phyloP scores from a whole-genome alignment of 2,888 invertebrate genomes.

The Sclerodermus sp. region DNA sequence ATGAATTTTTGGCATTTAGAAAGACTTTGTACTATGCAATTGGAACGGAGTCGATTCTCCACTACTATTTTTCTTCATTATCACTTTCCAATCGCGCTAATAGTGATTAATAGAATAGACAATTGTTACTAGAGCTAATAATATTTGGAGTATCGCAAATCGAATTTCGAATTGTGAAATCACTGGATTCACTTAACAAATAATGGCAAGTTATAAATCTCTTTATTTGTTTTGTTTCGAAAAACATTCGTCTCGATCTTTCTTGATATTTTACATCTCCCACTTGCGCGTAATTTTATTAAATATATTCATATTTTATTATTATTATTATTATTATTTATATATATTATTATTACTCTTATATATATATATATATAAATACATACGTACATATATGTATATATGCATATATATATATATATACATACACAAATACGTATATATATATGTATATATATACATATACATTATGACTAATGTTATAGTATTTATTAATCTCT shows the following conservation, averaged over 20 bases:
- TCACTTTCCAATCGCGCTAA: too few relatives aligned
- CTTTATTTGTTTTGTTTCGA: not conserved
- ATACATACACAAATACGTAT: slow-evolving; percentile 1
- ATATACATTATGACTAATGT: slow-evolving; percentile 22
- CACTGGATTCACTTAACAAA: too few relatives aligned
- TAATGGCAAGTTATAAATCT: too few relatives aligned
- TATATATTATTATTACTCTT: slow-evolving; percentile 6
- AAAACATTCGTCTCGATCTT: slow-evolving; percentile 8
- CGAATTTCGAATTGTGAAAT: too few relatives aligned
- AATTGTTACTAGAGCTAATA: too few relatives aligned
- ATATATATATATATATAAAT: not conserved
- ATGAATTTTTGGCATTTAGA: too few relatives aligned
- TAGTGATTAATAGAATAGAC: too few relatives aligned
- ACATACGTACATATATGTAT: not conserved
- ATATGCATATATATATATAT: not conserved
- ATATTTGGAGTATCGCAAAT: too few relatives aligned
- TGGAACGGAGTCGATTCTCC: too few relatives aligned
- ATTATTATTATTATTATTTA: slow-evolving; percentile 1
- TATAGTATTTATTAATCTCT: slow-evolving; percentile 28
- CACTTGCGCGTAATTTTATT: slow-evolving; percentile 4
- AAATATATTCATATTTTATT: not conserved
- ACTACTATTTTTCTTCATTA: too few relatives aligned
- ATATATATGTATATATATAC: slow-evolving; percentile 12
- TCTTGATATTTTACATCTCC: slow-evolving; percentile 25
- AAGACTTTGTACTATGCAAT: too few relatives aligned